Evolutionary conservation across 2,113 vertebrate genomes (phyloP), one percentile per base, ranked within the genome.

Genomic region (Suncus etruscus): DNA sequence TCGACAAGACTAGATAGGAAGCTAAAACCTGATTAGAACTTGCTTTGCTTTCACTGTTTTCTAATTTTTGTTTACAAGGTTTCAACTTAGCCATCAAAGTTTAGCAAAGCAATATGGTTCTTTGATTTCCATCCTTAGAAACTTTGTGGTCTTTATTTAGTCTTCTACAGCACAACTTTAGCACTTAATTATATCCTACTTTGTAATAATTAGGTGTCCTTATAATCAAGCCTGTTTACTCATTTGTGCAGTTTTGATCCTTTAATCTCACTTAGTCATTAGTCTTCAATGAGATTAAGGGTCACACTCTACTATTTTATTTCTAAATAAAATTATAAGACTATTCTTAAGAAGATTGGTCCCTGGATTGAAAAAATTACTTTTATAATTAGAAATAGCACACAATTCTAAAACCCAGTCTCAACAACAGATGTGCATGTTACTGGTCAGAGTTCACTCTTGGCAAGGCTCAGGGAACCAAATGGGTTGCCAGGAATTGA

Each of bases 221-320:
- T 90, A 95, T 93, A 92, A 96, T 95, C 93, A 96, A 87, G 73
- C 92, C 88, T 95, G 89, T 95, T 96, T 96, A 96, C 89, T 91
- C 93, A 84, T 66, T 94, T 94, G 83, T 58, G 73, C 74, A 70
- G 51, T 66, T 95, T 89, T 95, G 89, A 95, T 91, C 93, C 92
- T 96, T 95, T 96, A 93, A 96, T 94, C 94, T 94, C 83, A 63
- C 69, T 51, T 63, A 89, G 86, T 94, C 96, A 95, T 96, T 94
- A 95, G 91, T 82, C 94, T 88, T 81, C 83, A 95, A 95, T 92
- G 84, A 45, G 87, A 91, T 94, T 94, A 95, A 91, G 91, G 95
- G 77, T 27, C 93, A 90, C 74, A 90, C 27, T 92, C 93, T 95
- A 95, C 93, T 69, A 92, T 89, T 95, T 91, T 91, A 93, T 95